Percentiles rank a stretch among this genome's conserved stretches.
phyloP scores from a whole-genome alignment of 2,113 vertebrate genomes.

The Sterrhoptilus dennistouni region DNA sequence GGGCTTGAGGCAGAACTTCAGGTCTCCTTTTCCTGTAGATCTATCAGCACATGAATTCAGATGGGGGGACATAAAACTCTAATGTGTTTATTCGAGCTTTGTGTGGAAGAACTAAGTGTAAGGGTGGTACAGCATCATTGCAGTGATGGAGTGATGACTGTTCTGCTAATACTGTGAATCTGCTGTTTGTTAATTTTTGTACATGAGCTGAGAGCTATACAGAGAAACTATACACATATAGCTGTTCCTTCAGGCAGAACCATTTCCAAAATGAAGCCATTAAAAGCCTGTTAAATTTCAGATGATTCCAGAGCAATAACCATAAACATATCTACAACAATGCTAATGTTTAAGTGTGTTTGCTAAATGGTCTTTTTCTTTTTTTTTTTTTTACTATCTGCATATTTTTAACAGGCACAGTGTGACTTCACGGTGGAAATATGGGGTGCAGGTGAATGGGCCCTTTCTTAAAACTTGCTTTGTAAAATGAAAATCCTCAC shows the following conservation, averaged over 20 bases:
- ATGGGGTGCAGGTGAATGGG: background rate
- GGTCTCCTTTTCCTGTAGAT: background rate
- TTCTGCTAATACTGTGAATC: background rate
- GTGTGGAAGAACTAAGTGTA: background rate
- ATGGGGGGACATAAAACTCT: background rate
- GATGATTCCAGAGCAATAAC: conserved; percentile 31
- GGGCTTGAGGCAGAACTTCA: background rate
- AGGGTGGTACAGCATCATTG: background rate
- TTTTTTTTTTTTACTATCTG: background rate
- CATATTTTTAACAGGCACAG: background rate
- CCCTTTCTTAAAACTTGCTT: background rate
- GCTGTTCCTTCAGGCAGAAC: background rate
- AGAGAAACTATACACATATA: background rate
- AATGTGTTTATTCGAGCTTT: background rate
- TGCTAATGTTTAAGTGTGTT: background rate
- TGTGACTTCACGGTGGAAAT: conserved; percentile 8
- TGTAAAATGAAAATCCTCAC: background rate
- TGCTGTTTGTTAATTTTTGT: background rate
- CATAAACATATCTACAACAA: background rate
- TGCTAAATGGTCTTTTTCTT: background rate
- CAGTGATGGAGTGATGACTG: background rate
- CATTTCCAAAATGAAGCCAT: conserved; percentile 27
- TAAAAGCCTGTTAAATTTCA: conserved; percentile 32
- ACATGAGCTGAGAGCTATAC: background rate
- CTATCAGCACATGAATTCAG: background rate